phyloP scores from a whole-genome alignment of 1,140 invertebrate genomes.

The Trachymyrmex cornetzi region DNA sequence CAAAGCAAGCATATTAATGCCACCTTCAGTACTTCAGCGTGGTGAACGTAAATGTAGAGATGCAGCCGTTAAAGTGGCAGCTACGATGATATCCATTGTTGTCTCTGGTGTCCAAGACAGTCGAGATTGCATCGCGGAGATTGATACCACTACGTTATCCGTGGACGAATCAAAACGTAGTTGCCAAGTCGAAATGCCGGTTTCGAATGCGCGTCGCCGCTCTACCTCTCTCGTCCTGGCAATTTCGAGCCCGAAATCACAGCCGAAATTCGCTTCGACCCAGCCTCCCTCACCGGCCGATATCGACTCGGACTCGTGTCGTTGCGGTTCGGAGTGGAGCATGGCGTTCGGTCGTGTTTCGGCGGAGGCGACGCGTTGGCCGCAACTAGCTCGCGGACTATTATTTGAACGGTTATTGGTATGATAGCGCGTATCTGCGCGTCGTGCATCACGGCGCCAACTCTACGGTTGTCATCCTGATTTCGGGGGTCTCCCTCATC shows the following conservation, averaged over 20 bases:
- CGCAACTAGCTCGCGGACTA: slow-evolving; percentile 76
- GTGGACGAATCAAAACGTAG: slow-evolving; percentile 72
- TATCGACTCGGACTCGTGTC: slow-evolving; percentile 57
- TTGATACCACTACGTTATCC: slow-evolving; percentile 69
- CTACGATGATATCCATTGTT: slow-evolving; percentile 47
- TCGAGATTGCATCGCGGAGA: slow-evolving; percentile 52
- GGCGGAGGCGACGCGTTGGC: slow-evolving; percentile 55
- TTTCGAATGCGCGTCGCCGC: not conserved
- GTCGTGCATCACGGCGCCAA: slow-evolving; percentile 81
- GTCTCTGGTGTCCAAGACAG: slow-evolving; percentile 29
- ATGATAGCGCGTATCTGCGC: slow-evolving; percentile 82
- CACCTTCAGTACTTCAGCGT: not conserved
- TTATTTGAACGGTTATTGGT: slow-evolving; percentile 84
- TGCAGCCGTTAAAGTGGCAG: slow-evolving; percentile 58
- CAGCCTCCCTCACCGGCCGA: slow-evolving; percentile 12
- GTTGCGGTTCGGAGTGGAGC: slow-evolving; percentile 36
- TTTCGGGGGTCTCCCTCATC: slow-evolving; percentile 63
- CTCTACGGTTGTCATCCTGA: slow-evolving; percentile 83
- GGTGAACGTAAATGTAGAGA: slow-evolving; percentile 52
- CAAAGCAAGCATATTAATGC: slow-evolving; percentile 16
- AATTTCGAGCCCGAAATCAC: slow-evolving; percentile 60
- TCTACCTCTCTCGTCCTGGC: slow-evolving; percentile 8
- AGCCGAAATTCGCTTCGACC: slow-evolving; percentile 12
- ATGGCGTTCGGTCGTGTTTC: slow-evolving; percentile 30
- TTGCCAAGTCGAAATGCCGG: slow-evolving; percentile 75